phyloP scores from a whole-genome alignment of 2,113 vertebrate genomes.

The Craseonycteris thonglongyai region DNA sequence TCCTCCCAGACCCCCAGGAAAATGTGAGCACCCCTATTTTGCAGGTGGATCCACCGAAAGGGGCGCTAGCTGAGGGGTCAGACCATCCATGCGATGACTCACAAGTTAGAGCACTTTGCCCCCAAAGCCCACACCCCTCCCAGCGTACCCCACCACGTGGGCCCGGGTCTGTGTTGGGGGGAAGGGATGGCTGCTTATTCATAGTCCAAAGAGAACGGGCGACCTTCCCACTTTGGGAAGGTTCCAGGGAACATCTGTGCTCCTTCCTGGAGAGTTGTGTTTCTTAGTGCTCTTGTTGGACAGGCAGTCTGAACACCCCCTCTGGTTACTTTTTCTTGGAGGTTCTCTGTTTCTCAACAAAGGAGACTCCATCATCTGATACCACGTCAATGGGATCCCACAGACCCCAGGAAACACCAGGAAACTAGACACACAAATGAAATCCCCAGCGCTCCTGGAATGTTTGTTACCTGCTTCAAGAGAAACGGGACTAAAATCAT shows the following conservation, averaged over 20 bases:
- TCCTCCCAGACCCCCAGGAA: neutral
- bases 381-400: neutral
- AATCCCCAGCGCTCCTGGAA: neutral
- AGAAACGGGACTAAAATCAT: neutral
- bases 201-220: neutral
- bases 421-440: neutral
- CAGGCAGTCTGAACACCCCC: neutral
- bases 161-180: neutral
- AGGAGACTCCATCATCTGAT: neutral
- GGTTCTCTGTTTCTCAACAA: neutral
- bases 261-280: neutral
- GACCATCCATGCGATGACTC: neutral
- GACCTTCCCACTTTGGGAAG: neutral
- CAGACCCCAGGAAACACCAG: neutral
- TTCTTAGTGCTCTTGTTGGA: neutral
- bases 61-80: no score
- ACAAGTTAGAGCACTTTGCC: neutral
- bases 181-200: neutral
- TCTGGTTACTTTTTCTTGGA: neutral
- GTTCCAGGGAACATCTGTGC: neutral
- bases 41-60: neutral
- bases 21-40: neutral
- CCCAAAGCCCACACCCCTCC: accelerated
- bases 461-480: neutral
- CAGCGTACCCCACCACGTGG: neutral